Conservation (phyloP, 2,113 vertebrate species). For the Takifugu flavidus region DNA sequence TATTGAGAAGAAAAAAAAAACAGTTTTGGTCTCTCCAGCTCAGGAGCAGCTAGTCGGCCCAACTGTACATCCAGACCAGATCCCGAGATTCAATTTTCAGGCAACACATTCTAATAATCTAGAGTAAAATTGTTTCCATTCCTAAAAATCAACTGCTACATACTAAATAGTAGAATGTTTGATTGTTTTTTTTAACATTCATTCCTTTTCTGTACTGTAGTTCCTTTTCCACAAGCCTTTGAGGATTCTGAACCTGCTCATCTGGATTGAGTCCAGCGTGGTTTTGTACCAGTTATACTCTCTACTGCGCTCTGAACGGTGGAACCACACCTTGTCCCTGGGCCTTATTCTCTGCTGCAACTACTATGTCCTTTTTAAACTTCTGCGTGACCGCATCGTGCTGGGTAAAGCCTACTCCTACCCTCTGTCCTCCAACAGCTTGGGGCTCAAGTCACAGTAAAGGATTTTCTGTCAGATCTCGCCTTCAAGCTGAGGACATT, state of each 20-base stretch:
- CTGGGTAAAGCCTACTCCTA: slow-evolving; percentile 95
- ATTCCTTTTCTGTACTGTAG: slow-evolving; percentile 57
- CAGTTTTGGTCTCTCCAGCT: neutral
- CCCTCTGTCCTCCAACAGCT: slow-evolving; percentile 81
- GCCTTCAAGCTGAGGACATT: slow-evolving; percentile 31
- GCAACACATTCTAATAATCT: neutral
- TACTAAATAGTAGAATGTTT: neutral
- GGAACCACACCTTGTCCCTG: slow-evolving; percentile 98
- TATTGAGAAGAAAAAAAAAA: neutral
- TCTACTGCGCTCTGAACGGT: slow-evolving; percentile 93
- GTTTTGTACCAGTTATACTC: slow-evolving; percentile 97
- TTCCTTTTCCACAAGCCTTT: slow-evolving; percentile 97
- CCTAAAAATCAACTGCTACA: neutral
- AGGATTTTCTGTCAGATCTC: slow-evolving; percentile 12
- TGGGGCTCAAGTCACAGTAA: slow-evolving; percentile 92
- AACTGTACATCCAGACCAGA: too few relatives aligned
- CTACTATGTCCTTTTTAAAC: slow-evolving; percentile 98
- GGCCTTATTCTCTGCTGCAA: slow-evolving; percentile 98
- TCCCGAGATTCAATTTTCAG: neutral
- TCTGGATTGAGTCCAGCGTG: slow-evolving; percentile 93
- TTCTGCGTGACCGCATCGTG: slow-evolving; percentile 94
- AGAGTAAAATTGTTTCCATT: neutral
- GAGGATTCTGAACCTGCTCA: slow-evolving; percentile 96
- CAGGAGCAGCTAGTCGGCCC: too few relatives aligned
- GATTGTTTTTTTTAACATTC: neutral